Evolutionary conservation across 1,140 invertebrate species (phyloP), one percentile per base, ranked within the genome.

Genomic region (Trypoxylus dichotomus): DNA sequence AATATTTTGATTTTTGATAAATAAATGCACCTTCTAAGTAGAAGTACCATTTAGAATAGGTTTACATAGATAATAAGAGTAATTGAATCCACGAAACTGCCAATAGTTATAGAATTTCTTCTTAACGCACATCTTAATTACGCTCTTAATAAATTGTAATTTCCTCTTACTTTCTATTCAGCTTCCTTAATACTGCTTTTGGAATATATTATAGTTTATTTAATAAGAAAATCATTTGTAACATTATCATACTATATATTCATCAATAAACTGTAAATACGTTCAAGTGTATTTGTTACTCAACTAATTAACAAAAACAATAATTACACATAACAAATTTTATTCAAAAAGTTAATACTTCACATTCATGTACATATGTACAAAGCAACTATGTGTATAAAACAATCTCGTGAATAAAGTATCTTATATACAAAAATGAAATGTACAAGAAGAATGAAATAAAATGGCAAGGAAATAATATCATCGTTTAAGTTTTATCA

Each of bases 281-380:
- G 24, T 68, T 27, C 10, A 21, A 29, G 27, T 68, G 6, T 6
- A 8, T 68, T 68, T 37, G 5, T 68, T 29, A 8, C 15, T 68
- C 60, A 1, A 6, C 11, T 27, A 68, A 24, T 27, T 29, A 13
- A 27, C 19, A 3, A 29, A 27, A 68, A 68, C 5, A 15, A 68
- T 8, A 68, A 68, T 13, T 68, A 29, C 60, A 29, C 60, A 68
- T 68, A 68, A 68, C 60, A 68, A 68, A 68, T 68, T 68, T 68
- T 68, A 68, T 68, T 68, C 60, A 68, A 68, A 68, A 68, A 68
- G 60, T 68, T 68, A 68, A 68, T 68, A 68, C 60, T 68, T 68
- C 60, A 68, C 60, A 68, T 68, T 68, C 60, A 68, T 68, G 27
- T 68, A 68, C 60, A 68, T 68, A 68, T 68, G 60, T 68, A 68